Conservation (phyloP, 2,797 vertebrate species). For the Silurus lanzhouensis region DNA sequence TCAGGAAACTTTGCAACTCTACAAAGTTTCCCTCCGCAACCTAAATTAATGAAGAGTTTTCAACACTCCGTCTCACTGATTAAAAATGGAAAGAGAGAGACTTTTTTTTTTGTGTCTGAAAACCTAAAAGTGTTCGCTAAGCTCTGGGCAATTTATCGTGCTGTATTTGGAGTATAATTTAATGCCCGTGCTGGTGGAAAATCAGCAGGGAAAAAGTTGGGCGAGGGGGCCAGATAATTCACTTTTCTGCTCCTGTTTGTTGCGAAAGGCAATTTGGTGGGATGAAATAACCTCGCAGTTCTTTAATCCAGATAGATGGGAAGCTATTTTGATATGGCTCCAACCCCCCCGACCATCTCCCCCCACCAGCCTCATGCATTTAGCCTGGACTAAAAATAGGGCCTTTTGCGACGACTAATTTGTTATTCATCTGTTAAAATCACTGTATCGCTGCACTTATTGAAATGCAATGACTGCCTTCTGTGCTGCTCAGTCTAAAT, state of each 20-base stretch:
- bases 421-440: slow-evolving; percentile 63
- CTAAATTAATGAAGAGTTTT: slow-evolving; percentile 15
- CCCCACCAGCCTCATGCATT: not conserved
- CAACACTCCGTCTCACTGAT: not conserved
- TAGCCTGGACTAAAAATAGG: slow-evolving; percentile 47
- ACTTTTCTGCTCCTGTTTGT: slow-evolving; percentile 55
- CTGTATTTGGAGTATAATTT: slow-evolving; percentile 34
- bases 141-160: not conserved
- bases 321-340: slow-evolving; percentile 53
- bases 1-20: slow-evolving; percentile 5
- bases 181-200: slow-evolving; percentile 27
- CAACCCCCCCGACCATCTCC: not conserved
- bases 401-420: slow-evolving; percentile 59
- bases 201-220: slow-evolving; percentile 18
- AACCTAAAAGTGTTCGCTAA: not conserved
- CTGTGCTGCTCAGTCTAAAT: slow-evolving; percentile 59
- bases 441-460: slow-evolving; percentile 58
- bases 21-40: slow-evolving; percentile 2
- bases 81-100: not conserved
- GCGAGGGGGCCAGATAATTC: slow-evolving; percentile 46
- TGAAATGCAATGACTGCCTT: slow-evolving; percentile 57
- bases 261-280: slow-evolving; percentile 56
- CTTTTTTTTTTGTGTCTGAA: not conserved
- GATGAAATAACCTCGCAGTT: slow-evolving; percentile 50
- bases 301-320: slow-evolving; percentile 62